phyloP scores from a whole-genome alignment of 2,113 vertebrate species.

The Stegostoma tigrinum region DNA sequence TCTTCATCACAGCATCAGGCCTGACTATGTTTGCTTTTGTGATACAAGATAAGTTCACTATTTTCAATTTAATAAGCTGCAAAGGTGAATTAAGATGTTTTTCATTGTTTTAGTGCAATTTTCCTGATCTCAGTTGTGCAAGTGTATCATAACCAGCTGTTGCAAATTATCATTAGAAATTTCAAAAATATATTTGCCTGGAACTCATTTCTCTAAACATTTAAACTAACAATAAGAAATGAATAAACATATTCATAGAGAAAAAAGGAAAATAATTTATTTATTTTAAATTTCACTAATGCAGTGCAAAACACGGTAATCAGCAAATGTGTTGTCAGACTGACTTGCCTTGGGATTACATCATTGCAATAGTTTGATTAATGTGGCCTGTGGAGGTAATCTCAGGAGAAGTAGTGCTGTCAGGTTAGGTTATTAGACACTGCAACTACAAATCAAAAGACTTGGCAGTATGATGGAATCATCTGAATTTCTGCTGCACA shows the following conservation, averaged over 20 bases:
- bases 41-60: neutral
- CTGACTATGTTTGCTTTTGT: neutral
- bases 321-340: neutral
- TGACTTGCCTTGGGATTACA: neutral
- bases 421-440: neutral
- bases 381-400: neutral
- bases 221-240: neutral
- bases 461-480: neutral
- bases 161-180: neutral
- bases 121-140: neutral
- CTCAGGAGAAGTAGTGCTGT: slow-evolving; percentile 5
- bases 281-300: neutral
- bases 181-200: neutral
- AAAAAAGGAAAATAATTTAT: neutral
- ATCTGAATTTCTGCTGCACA: neutral
- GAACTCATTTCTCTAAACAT: neutral
- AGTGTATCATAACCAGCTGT: neutral
- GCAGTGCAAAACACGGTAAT: neutral
- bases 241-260: neutral
- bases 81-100: neutral
- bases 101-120: neutral
- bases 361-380: slow-evolving; percentile 8
- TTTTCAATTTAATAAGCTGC: neutral
- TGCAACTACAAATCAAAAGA: neutral
- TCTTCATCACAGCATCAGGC: neutral